These are phyloP conservation scores for Phengaris alcon DNA, from an alignment of 2,888 invertebrate species.

Conservation along the genomic window DNA sequence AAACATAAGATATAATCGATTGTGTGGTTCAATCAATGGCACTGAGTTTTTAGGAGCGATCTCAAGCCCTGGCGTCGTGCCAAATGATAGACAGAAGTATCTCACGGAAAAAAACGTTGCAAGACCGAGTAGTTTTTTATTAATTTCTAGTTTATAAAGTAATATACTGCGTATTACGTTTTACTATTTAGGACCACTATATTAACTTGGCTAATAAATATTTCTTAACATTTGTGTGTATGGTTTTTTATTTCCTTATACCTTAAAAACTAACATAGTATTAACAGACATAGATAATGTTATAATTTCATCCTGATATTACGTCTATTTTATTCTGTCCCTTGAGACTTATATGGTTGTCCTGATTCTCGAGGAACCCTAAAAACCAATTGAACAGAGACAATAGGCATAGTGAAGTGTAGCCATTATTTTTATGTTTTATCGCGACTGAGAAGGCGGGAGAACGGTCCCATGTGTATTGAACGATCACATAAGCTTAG, in stretches of 20 bases:
- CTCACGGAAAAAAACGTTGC: background rate
- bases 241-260: too few species aligned
- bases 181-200: too few species aligned
- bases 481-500: conserved; percentile 10
- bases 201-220: too few species aligned
- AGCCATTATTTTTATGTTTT: conserved; percentile 19
- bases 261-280: too few species aligned
- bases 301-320: too few species aligned
- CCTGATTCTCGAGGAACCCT: background rate
- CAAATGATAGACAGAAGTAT: conserved; percentile 11
- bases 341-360: too few species aligned
- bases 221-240: too few species aligned
- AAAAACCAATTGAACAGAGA: background rate
- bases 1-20: background rate
- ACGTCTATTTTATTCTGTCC: too few species aligned
- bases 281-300: too few species aligned
- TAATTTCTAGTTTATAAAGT: conserved; percentile 3
- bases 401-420: background rate
- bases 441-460: background rate
- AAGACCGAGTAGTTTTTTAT: background rate
- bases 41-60: conserved; percentile 4
- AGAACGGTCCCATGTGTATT: conserved; percentile 7
- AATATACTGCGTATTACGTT: background rate
- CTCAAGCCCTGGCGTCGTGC: background rate
- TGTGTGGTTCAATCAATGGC: conserved; percentile 1